Base-by-base conservation (phyloP, 2,888 invertebrate species). In the Morinoia aosen region DNA sequence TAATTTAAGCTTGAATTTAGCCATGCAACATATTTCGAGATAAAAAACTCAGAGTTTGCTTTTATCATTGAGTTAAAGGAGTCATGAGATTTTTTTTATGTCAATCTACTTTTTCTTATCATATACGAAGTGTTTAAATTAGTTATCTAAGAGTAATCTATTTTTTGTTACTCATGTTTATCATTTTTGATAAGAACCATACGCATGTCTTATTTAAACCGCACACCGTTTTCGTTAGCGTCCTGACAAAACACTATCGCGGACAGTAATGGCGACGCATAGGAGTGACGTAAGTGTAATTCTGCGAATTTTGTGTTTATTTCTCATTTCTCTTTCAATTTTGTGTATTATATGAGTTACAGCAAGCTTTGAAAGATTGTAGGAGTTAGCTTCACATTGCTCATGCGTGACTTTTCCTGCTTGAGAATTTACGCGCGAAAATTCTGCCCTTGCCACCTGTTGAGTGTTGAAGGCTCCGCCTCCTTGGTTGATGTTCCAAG, bases 221-320 rank as follows among this genome's bases (percentile, higher is more conserved):
- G 57, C 93, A 93, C 93, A 57, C 93, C 93, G 93, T 93, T 93
- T 93, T 93, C 93, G 93, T 93, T 93, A 57, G 93, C 93, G 93
- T 93, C 93, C 93, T 93, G 93, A 93, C 93, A 93, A 93, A 93
- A 93, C 93, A 93, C 93, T 93, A 93, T 93, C 93, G 93, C 93
- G 48, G n/a, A 33, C 93, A 25, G 93, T 57, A 93, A 93, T 93
- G 93, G 93, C 93, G 93, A 11, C 93, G 57, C 48, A 57, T 93
- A 57, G 57, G 11, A 57, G 57, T 57, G 93, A 93, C 57, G 93
- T 93, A 93, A 93, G 93, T 93, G 12, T 76, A 56, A 57, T 93
- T 93, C 56, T 25, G 25, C 39, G 25, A 12, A 57, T 93, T 93
- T 48, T 39, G 39, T 90, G 88, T 90, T 25, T 14, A 90, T 90